Evolutionary conservation across 2,113 vertebrate genomes (phyloP).

Genomic region (Triplophysa rosa): DNA sequence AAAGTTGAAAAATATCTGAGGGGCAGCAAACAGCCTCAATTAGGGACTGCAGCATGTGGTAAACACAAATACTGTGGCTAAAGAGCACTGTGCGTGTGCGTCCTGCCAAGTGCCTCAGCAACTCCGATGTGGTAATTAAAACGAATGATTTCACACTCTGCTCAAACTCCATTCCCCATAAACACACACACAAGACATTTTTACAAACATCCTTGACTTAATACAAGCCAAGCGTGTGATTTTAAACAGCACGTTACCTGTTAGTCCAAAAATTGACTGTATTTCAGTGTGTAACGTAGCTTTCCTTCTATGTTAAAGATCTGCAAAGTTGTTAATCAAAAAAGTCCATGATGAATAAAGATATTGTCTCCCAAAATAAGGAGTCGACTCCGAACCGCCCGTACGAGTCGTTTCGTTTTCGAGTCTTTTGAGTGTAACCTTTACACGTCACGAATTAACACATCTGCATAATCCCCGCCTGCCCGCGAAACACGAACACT

Average conservation of each 20-base stretch:
- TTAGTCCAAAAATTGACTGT: too few species aligned
- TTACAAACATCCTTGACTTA: background rate
- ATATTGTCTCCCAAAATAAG: too few species aligned
- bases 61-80: background rate
- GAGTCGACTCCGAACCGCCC: too few species aligned
- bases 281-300: too few species aligned
- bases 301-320: too few species aligned
- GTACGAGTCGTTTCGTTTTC: too few species aligned
- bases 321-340: too few species aligned
- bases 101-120: slow-evolving; percentile 31
- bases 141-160: slow-evolving; percentile 12
- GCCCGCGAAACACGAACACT: too few species aligned
- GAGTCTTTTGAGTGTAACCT: too few species aligned
- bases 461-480: too few species aligned
- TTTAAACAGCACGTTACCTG: background rate
- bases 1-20: slow-evolving; percentile 1
- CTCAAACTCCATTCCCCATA: background rate
- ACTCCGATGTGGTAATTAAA: slow-evolving; percentile 37
- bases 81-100: background rate
- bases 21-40: slow-evolving; percentile 15
- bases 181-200: background rate
- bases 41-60: background rate
- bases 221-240: background rate
- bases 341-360: too few species aligned
- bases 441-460: too few species aligned